A percentile compares a stretch with the other conserved stretches of the same genome.
Conservation (phyloP, 2,113 vertebrate genomes). For the Eptesicus fuscus region DNA sequence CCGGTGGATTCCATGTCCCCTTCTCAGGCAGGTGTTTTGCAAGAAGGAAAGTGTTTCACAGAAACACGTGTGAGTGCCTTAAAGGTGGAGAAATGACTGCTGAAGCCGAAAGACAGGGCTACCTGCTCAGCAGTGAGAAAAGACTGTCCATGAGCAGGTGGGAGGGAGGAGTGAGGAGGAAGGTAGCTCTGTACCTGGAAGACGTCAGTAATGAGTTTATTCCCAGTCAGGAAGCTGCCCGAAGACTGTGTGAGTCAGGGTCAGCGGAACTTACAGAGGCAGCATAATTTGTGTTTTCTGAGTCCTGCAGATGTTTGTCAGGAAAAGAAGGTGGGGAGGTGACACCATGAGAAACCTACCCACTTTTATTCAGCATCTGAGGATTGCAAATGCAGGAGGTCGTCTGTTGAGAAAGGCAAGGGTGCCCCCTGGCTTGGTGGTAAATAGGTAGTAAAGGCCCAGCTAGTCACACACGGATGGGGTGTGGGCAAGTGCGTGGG, state of each 20-base stretch:
- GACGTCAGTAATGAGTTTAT: not conserved
- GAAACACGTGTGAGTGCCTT: slow-evolving; percentile 61
- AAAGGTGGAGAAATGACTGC: not conserved
- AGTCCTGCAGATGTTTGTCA: not conserved
- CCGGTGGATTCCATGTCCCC: not conserved
- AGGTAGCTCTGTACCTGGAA: not conserved
- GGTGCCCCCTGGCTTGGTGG: not conserved
- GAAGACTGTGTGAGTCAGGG: not conserved
- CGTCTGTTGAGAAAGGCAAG: not conserved
- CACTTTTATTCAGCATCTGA: not conserved
- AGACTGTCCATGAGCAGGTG: not conserved
- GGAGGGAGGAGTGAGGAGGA: not conserved
- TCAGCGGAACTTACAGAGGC: not conserved
- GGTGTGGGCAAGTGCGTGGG: not conserved
- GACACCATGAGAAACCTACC: not conserved
- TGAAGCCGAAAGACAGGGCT: not conserved
- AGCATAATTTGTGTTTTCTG: not conserved
- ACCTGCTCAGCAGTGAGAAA: not conserved
- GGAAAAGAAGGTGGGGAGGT: not conserved
- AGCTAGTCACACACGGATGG: not conserved
- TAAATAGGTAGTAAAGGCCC: not conserved
- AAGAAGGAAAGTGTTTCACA: slow-evolving; percentile 12
- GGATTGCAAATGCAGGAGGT: not conserved
- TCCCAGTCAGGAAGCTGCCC: not conserved
- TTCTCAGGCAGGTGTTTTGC: not conserved